Evolutionary conservation across 2,888 invertebrate genomes (phyloP), one percentile per base, ranked within the genome.

Genomic region (Cheilosia impressa): DNA sequence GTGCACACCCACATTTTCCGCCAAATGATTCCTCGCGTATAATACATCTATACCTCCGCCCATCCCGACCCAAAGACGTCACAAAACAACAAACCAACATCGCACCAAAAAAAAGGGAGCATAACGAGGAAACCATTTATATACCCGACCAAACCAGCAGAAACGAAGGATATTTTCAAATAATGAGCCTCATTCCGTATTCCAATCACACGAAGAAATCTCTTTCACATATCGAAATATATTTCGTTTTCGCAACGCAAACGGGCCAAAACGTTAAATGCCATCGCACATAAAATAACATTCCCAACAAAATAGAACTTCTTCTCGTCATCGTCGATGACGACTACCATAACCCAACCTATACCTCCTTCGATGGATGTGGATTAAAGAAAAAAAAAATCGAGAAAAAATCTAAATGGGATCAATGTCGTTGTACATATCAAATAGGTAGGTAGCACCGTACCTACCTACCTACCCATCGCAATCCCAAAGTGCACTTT

Each of bases 181-280:
- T 87, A 87, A 87, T 87, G 87, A 87, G 87, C 87, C 87, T 87
- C 82, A 87, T 87, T 87, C 63, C 77, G 87, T 82, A 87, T 87
- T 87, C 87, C 81, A 82, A 87, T 87, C 87, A 87, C 87, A 87
- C 78, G 82, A 69, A 77, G 82, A 82, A 82, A 82, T 82, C 82
- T 87, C 87, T 87, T 82, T 82, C 87, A 87, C 72, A 87, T 73
- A 73, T 82, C 72, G 87, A 84, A 75, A 72, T 85, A 72, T 77
- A 72, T 80, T 84, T 75, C 58, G 63, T n/a, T 80, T 84, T 79
- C 58, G 58, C 15, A 79, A 62, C 72, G 71, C 72, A 85, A 85
- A 77, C 77, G 85, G 77, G 77, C 72, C 85, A 81, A 85, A 85
- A 85, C 85, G 85, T 85, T 85, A 81, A 85, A 85, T 85, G 85